These are phyloP conservation scores for Holotrichia oblita DNA, from an alignment of 1,140 invertebrate genomes.

Conservation along the genomic window DNA sequence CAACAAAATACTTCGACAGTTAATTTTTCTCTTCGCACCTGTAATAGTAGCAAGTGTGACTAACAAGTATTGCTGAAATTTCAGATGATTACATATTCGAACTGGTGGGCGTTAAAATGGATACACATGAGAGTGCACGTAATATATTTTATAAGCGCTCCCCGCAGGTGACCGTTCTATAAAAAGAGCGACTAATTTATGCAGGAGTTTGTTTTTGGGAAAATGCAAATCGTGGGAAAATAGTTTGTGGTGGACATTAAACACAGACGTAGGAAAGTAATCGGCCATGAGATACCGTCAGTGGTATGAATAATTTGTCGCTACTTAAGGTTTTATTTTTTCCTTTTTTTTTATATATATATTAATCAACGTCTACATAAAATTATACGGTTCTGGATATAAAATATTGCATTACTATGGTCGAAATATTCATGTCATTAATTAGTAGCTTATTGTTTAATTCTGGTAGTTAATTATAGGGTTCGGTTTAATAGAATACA, in stretches of 20 bases:
- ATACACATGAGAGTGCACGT: neutral
- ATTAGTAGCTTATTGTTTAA: too few relatives aligned
- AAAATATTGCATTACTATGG: conserved; percentile 15
- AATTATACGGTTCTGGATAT: conserved; percentile 20
- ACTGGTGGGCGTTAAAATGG: neutral
- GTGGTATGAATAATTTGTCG: neutral
- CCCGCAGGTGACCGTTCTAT: conserved; percentile 18
- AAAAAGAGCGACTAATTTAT: conserved; percentile 27
- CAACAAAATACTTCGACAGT: neutral
- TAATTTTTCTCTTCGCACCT: neutral
- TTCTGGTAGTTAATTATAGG: too few relatives aligned
- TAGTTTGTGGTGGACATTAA: conserved; percentile 4
- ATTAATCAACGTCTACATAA: conserved; percentile 21
- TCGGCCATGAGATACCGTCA: conserved; percentile 27
- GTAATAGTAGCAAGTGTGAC: neutral
- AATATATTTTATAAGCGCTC: conserved; percentile 4
- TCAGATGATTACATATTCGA: neutral
- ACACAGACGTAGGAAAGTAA: conserved; percentile 7
- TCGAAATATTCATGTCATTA: neutral
- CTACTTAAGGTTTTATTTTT: conserved; percentile 2
- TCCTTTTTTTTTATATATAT: neutral
- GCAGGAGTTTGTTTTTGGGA: conserved; percentile 32
- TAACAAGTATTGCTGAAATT: conserved; percentile 9
- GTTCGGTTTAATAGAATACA: too few relatives aligned
- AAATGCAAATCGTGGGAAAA: conserved; percentile 36